phyloP scores from a whole-genome alignment of 2,888 invertebrate genomes.

The Phragmatobia fuliginosa region DNA sequence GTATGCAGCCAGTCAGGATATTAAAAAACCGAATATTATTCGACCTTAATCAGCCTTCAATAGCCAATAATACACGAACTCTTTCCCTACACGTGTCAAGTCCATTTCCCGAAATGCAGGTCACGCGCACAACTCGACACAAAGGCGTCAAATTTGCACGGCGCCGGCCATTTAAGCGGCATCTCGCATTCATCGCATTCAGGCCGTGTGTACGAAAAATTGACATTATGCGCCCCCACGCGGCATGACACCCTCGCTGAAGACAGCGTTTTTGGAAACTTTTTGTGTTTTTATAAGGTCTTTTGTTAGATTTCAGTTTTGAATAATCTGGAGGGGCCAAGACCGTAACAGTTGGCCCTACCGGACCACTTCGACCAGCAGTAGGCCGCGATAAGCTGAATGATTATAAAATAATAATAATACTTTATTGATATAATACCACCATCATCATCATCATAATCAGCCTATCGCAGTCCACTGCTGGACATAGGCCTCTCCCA shows the following conservation, averaged over 20 bases:
- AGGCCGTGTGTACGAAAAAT: conserved; percentile 81
- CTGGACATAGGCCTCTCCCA: no score
- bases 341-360: background rate
- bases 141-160: conserved; percentile 86
- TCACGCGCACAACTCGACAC: conserved; percentile 78
- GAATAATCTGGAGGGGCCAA: background rate
- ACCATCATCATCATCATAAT: no score
- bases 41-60: background rate
- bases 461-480: no score
- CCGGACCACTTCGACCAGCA: no score
- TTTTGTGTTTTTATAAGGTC: conserved; percentile 8
- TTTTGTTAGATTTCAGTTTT: background rate
- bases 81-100: conserved; percentile 27
- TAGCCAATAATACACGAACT: conserved; percentile 13
- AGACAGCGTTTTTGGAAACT: conserved; percentile 4
- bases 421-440: no score
- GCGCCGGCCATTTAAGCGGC: conserved; percentile 82
- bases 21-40: background rate
- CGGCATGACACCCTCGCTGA: conserved; percentile 67
- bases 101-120: conserved; percentile 63
- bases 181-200: conserved; percentile 83
- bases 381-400: no score
- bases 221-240: conserved; percentile 75
- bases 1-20: no score
- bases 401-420: no score